Conservation (phyloP, 2,888 invertebrate species). For the Philereme transversata region DNA sequence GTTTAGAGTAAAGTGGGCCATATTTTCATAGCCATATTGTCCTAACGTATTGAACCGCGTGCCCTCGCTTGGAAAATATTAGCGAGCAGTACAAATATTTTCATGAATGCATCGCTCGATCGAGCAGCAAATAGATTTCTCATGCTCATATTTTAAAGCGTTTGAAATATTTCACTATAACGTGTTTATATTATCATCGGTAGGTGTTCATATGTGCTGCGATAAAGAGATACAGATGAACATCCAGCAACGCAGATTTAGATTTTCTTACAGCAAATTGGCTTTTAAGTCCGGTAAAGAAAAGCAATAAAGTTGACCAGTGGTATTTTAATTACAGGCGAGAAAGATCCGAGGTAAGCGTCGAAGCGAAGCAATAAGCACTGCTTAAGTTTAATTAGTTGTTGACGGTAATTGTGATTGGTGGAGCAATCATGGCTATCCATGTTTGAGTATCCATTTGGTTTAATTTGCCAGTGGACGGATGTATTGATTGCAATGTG, state of each 20-base stretch:
- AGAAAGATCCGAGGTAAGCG: constrained; percentile 3
- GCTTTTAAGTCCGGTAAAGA: constrained; percentile 3
- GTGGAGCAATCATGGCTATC: constrained; percentile 19
- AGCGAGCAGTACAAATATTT: constrained; percentile 7
- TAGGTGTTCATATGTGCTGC: too few relatives aligned
- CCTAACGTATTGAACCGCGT: not conserved
- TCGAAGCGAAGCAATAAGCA: constrained; percentile 9
- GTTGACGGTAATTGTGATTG: constrained; percentile 24
- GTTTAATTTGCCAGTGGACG: constrained; percentile 8
- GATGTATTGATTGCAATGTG: not conserved
- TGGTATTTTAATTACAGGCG: constrained; percentile 21
- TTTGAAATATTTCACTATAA: not conserved
- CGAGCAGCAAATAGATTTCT: constrained; percentile 1
- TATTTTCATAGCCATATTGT: not conserved
- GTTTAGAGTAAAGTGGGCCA: not conserved
- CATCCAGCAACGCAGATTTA: not conserved
- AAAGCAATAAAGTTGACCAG: constrained; percentile 17
- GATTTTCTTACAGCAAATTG: constrained; percentile 8
- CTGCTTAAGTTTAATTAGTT: constrained; percentile 21
- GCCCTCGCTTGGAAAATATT: constrained; percentile 4
- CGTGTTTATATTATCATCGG: too few relatives aligned
- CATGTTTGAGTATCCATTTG: constrained; percentile 13
- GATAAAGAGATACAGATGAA: too few relatives aligned
- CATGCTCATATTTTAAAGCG: not conserved
- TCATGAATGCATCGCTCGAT: constrained; percentile 1